phyloP scores from a whole-genome alignment of 2,113 vertebrate species.

The Heterotilapia buettikoferi region DNA sequence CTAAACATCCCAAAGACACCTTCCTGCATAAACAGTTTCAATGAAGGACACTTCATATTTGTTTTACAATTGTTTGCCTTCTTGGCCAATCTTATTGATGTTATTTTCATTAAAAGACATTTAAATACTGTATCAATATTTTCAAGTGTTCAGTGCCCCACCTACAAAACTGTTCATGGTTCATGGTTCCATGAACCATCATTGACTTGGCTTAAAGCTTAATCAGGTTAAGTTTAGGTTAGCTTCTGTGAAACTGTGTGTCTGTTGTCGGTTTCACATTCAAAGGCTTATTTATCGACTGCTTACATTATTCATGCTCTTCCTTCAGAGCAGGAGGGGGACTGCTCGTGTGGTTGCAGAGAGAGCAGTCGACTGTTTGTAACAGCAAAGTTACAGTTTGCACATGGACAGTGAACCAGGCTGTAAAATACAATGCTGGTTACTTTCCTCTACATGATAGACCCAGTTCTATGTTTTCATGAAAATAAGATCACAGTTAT shows the following conservation, averaged over 20 bases:
- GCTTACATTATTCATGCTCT: not conserved
- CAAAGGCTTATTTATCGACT: not conserved
- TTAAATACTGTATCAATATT: not conserved
- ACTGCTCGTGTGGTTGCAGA: not conserved
- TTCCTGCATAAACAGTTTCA: not conserved
- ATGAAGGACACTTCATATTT: not conserved
- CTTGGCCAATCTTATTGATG: not conserved
- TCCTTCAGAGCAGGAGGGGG: not conserved
- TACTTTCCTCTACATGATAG: not conserved
- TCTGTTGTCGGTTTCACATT: not conserved
- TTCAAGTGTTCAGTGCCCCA: not conserved
- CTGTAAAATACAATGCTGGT: not conserved
- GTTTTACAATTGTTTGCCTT: not conserved
- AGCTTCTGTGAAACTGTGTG: not conserved
- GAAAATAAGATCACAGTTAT: not conserved
- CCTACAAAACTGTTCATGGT: not conserved
- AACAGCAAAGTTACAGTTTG: not conserved
- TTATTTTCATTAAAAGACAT: not conserved
- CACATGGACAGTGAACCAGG: not conserved
- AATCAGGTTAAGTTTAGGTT: not conserved
- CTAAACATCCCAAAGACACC: not conserved
- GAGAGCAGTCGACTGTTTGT: not conserved
- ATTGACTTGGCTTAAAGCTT: not conserved
- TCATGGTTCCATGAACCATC: not conserved
- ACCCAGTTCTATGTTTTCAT: not conserved